Conservation (phyloP, 2,113 vertebrate genomes). For the Crotalus helleri region DNA sequence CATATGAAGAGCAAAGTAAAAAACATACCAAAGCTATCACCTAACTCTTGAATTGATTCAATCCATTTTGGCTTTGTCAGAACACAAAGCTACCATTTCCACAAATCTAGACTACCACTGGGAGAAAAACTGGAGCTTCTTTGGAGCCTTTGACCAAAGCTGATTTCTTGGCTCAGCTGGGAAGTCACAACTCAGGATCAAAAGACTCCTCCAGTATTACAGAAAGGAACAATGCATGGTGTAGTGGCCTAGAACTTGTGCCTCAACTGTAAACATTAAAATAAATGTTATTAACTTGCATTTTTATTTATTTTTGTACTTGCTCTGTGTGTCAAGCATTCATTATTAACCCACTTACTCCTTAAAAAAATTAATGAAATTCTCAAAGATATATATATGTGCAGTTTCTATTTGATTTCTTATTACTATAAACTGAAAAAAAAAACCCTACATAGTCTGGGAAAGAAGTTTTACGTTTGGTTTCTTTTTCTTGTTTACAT, state of each 20-base stretch:
- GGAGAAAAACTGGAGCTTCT: neutral
- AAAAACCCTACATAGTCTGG: constrained; percentile 69
- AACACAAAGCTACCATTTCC: constrained; percentile 63
- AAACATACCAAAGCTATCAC: constrained; percentile 58
- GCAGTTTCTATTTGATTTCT: constrained; percentile 50
- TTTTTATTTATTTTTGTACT: constrained; percentile 45
- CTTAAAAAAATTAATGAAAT: constrained; percentile 51
- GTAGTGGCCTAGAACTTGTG: neutral
- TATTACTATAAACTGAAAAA: constrained; percentile 48
- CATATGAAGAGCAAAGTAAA: constrained; percentile 37
- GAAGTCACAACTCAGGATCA: neutral
- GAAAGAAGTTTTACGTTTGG: constrained; percentile 70
- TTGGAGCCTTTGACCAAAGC: neutral
- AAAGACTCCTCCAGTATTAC: neutral
- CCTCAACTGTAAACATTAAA: constrained; percentile 64
- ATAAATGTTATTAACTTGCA: constrained; percentile 60
- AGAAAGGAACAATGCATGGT: neutral
- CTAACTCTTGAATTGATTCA: constrained; percentile 64
- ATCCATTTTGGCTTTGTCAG: constrained; percentile 58
- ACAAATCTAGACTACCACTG: neutral
- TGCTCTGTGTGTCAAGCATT: constrained; percentile 47
- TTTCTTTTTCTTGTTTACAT: constrained; percentile 67
- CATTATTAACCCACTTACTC: constrained; percentile 37
- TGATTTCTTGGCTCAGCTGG: neutral
- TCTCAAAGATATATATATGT: constrained; percentile 42